phyloP scores from a whole-genome alignment of 2,113 vertebrate species.

The Oreocharis arfaki region DNA sequence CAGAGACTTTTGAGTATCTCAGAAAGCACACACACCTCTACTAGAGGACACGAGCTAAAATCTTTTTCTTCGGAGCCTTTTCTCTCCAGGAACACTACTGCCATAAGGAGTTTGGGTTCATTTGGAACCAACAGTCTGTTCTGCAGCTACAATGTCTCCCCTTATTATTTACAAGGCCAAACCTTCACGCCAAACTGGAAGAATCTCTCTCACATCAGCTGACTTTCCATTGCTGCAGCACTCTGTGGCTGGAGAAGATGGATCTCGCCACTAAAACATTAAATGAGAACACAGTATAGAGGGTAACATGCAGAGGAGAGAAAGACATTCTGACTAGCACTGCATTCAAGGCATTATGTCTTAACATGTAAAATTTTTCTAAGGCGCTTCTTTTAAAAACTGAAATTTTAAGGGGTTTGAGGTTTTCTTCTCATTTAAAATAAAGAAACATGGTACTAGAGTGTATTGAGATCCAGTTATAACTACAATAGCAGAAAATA shows the following conservation, averaged over 20 bases:
- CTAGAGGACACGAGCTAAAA: fast-evolving
- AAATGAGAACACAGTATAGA: neutral
- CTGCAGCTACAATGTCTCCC: neutral
- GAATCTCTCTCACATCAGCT: neutral
- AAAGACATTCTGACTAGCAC: neutral
- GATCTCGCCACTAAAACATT: neutral
- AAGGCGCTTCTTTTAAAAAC: neutral
- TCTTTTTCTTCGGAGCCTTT: neutral
- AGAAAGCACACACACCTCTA: neutral
- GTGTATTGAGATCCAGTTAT: neutral
- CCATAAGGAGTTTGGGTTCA: neutral
- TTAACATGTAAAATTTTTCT: neutral
- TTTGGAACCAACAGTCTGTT: neutral
- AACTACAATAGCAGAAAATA: neutral
- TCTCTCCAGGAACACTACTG: neutral
- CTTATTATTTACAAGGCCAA: neutral
- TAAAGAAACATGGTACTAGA: neutral
- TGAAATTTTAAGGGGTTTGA: neutral
- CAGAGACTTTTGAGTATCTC: neutral
- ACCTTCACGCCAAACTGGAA: neutral
- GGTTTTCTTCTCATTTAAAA: neutral
- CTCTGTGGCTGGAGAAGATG: neutral
- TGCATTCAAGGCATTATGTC: neutral
- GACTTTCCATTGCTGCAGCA: neutral
- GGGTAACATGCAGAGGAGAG: neutral